Base-by-base conservation (phyloP, 2,797 vertebrate species). In the Galago senegalensis region DNA sequence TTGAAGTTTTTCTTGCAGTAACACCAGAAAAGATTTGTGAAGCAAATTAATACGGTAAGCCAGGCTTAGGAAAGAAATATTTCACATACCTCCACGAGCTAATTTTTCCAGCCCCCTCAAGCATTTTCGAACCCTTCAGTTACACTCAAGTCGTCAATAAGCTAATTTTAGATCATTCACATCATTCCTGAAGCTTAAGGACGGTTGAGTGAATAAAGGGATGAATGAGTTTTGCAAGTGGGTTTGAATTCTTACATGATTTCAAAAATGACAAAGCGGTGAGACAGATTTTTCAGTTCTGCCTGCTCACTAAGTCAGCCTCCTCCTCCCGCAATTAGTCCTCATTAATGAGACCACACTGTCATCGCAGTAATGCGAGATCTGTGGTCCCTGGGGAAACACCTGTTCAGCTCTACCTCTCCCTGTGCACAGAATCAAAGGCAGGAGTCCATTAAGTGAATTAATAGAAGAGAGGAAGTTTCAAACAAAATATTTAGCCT, bases 401-500 rank as follows among this genome's bases (percentile, higher is more conserved):
- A 7, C 70, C 91, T 53, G 67, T 31, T 95, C 91, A 60, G 77
- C 93, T 72, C 70, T 70, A 43, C 60, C 73, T 70, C 73, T 72
- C 83, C 60, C 69, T 25, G 13, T 17, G 56, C 84, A 46, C 25
- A 21, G 91, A 97, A 97, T 94, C 91, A 96, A 96, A 97, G 97
- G 93, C 95, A 96, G 49, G 70, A 94, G 34, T 93, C 94, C 95
- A 97, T 97, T 97, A 97, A 92, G 87, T 82, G 90, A 96, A 96
- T 89, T 93, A 93, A 95, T 92, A 92, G 89, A 86, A 93, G 80
- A 93, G 80, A 90, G 0, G 14, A 83, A 43, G 16, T 97, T 97
- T 97, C 94, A 96, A 95, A 96, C 90, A 93, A 96, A 94, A 95
- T 97, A 96, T 70, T 97, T 93, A 82, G 61, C 76, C 69, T 67